Base-by-base conservation (phyloP, 2,113 vertebrate genomes). In the Hypomesus transpacificus region DNA sequence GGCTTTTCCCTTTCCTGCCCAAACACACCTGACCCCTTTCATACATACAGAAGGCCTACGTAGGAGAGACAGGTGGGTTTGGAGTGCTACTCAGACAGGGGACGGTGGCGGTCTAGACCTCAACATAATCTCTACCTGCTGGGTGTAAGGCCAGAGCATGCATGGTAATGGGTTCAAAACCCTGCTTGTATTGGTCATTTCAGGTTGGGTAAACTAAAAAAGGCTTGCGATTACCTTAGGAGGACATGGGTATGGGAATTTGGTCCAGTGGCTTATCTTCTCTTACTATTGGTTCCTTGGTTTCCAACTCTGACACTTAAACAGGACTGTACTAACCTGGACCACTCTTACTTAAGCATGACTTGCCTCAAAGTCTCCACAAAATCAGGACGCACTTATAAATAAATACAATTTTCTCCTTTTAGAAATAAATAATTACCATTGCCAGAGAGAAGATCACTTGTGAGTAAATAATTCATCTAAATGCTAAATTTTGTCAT, bases 401-500 rank as follows among this genome's bases (percentile, higher is more conserved):
- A 75, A 75, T 80, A 86, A 80, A 80, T 74, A 65, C 31, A 70
- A 46, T 50, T 18, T n/a, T 87, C 71, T 88, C 80, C 52, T 75
- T 89, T 87, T 82, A 88, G 86, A 89, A 87, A 90, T 89, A 89
- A 92, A 89, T 89, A 90, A 80, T 79, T 67, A 79, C 83, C 67
- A 68, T 46, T 46, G 39, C 39, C 2, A 46, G 39, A 46, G 39
- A 46, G 9, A 46, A 46, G 39, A 46, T 46, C 39, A 46, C 39
- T 46, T 46, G 39, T 46, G 9, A 46, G 39, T 46, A 46, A 46
- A 46, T 46, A 46, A 46, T 46, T 46, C 2, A 79, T 80, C 77
- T 82, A 84, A 88, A 86, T 78, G 84, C 80, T 86, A 85, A 75
- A 83, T 73, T 78, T 1, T 13, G 39, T 46, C 7, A 46, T 46